Evolutionary conservation across 2,888 invertebrate genomes (phyloP).

Genomic region (Microctonus brassicae): DNA sequence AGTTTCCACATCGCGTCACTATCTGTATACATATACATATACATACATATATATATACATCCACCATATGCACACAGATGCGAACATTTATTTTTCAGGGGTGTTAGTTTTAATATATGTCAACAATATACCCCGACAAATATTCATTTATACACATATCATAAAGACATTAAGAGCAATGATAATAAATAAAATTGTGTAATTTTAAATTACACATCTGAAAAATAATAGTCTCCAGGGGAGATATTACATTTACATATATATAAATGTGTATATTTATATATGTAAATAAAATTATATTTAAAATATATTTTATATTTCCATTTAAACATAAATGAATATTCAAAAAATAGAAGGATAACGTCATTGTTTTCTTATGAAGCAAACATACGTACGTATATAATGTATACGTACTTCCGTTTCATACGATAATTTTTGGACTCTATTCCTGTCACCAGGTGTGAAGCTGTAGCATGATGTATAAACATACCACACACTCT

Average conservation of each 20-base stretch:
- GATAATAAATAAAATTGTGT: constrained; percentile 9
- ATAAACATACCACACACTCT: constrained; percentile 62
- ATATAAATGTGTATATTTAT: no score
- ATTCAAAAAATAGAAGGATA: constrained; percentile 12
- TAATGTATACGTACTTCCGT: no score
- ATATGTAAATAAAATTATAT: no score
- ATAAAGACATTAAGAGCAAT: not conserved
- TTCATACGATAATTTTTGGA: constrained; percentile 44
- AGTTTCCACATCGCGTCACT: not conserved
- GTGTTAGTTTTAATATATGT: not conserved
- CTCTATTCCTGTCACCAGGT: constrained; percentile 66
- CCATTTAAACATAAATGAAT: no score
- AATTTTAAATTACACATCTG: constrained; percentile 18
- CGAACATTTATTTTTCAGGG: not conserved
- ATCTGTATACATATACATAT: no score
- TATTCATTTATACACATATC: not conserved
- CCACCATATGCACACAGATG: not conserved
- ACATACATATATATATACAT: no score
- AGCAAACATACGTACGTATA: no score
- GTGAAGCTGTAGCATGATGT: constrained; percentile 61
- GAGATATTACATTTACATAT: constrained; percentile 9
- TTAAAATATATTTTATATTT: no score
- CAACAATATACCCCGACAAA: not conserved
- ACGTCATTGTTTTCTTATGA: constrained; percentile 39
- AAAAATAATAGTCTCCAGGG: constrained; percentile 8